Base-by-base conservation (phyloP, 2,888 invertebrate species). In the Diadegma fenestrale region DNA sequence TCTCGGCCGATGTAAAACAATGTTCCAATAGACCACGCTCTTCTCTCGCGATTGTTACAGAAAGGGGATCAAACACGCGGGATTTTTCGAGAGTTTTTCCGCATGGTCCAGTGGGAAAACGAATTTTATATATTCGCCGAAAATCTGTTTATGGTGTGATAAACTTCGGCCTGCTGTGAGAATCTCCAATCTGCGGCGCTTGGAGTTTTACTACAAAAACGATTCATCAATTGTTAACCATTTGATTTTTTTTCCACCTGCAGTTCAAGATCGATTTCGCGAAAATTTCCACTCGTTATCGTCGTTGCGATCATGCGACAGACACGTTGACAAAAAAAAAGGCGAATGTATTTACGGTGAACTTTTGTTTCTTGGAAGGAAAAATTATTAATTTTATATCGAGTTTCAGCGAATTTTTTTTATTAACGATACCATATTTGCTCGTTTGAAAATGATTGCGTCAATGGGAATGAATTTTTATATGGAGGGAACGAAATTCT, bases 1-100 rank as follows among this genome's bases (percentile, higher is more conserved):
- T 88, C n/a, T n/a, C 85, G 88, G 90, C 87, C 89, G 88, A 88
- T 90, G 90, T 89, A 90, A 91, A 92, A 92, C 92, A 90, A 91
- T 90, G 91, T 91, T 89, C 85, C 87, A 54, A 84, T 80, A 76
- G 71, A 45, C 81, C 81, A 37, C 63, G n/a, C 71, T 75, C 22
- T 48, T n/a, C 64, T 48, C 48, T 63, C 75, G 22, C 51, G 80
- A 51, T 51, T 63, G 51, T 63, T 17, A 51, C 77, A 76, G 66
- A 48, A 82, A 77, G 82, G 82, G 84, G 87, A 82, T 86, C 86
- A 73, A 82, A 81, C 84, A 77, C 84, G n/a, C 64, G 10, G 79
- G 77, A 88, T 88, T 87, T 87, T 82, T 83, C 84, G 87, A 77
- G 81, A 68, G 51, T 80, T 77, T 63, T 63, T 69, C 37, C 54